Base-by-base conservation (phyloP, 2,888 invertebrate genomes). In the Chaetogeoica ovagalla region DNA sequence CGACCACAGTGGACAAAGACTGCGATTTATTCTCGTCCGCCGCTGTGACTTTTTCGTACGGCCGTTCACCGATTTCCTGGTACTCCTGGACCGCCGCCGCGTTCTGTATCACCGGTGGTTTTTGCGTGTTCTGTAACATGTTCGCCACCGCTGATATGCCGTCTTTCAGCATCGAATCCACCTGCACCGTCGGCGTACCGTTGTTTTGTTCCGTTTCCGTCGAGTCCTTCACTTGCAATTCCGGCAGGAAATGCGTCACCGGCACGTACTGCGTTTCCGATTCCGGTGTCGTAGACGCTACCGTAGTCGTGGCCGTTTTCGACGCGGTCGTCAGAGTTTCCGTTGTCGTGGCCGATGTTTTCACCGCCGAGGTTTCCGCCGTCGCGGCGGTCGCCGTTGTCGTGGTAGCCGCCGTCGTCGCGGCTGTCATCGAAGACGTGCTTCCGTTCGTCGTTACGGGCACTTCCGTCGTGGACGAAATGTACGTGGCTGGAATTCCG, bases 381-480 rank as follows among this genome's bases (percentile, higher is more conserved):
- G 71, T 13, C 6, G 62, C 37, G 1, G 71, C 63, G 6, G 43
- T 43, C 0, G 37, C 15, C 21, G 68, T 15, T 23, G 62, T 4
- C 52, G 3, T 21, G 7, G 39, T 1, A 6, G 39, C 17, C 8
- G 39, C 9, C 4, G 62, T 5, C 0, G 68, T 2, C 52, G 9
- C 23, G 5, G 83, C 81, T 30, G 83, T 72, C 11, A 82, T 79
- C 59, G 83, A 82, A 43, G 83, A 76, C 57, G 83, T 81, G 1
- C 83, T n/a, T n/a, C n/a, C 83, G 66, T 13, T 23, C 1, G 43
- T 59, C 13, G 60, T 70, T 4, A 30, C 30, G 74, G 30, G 52
- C 6, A 48, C 43, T 15, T 71, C 68, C 8, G 65, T 39, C 19
- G 82, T 69, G 11, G 68, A 79, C 7, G 81, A 75, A 37, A 66